Conservation (phyloP, 2,113 vertebrate species). For the Bolborhynchus lineola region DNA sequence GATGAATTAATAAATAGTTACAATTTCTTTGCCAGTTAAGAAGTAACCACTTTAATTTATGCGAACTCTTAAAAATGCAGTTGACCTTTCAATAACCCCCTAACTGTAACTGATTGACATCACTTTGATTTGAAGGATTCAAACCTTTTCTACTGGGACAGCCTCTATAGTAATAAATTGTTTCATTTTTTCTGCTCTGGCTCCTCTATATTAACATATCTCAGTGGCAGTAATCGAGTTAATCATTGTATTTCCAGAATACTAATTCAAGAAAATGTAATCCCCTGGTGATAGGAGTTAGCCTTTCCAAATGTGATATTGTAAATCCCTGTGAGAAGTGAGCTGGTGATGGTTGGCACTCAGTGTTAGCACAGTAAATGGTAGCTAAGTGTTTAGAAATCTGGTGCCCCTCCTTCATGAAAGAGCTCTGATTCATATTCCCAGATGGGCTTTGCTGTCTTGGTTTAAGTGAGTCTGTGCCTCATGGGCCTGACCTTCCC, state of each 20-base stretch:
- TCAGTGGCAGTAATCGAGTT: neutral
- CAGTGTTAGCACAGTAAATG: neutral
- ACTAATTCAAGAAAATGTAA: constrained; percentile 31
- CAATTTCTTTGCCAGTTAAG: neutral
- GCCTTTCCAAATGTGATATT: neutral
- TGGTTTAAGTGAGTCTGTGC: neutral
- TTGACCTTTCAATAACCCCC: constrained; percentile 26
- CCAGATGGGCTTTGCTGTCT: neutral
- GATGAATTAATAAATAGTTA: neutral
- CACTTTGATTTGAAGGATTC: constrained; percentile 23
- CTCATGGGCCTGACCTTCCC: neutral
- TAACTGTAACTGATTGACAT: constrained; percentile 23
- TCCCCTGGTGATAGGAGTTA: neutral
- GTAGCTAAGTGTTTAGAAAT: neutral
- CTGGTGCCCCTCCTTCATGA: neutral
- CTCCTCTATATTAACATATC: neutral
- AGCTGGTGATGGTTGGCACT: neutral
- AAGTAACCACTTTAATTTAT: neutral
- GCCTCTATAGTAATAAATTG: neutral
- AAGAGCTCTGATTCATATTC: neutral
- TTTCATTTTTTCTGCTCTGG: neutral
- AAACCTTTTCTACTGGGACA: neutral
- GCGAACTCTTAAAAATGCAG: constrained; percentile 2
- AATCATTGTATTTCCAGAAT: constrained; percentile 14
- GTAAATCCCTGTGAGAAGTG: neutral